Evolutionary conservation across 2,888 invertebrate species (phyloP), one percentile per base, ranked within the genome.

Genomic region (Agrilus mali): DNA sequence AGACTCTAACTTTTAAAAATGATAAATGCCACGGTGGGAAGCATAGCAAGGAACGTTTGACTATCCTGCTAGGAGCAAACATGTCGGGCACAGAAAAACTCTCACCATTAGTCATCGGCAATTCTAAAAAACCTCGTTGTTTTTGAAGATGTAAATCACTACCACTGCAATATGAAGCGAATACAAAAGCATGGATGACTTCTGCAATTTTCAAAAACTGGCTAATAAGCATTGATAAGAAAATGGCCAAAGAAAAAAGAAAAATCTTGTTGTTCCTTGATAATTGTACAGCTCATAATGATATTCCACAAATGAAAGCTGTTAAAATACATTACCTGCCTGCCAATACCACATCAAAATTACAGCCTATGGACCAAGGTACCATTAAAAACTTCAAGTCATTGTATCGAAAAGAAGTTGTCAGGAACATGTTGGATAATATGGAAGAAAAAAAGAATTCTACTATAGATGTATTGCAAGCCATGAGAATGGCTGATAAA

Each of bases 131-230:
- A 47, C 59, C 61, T 5, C 44, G 54, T 42, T 59, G 56, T 50
- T 61, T 61, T 46, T 48, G 61, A 59, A 46, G 51, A n/a, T n/a
- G n/a, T n/a, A n/a, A n/a, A n/a, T n/a, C n/a, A n/a, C n/a, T n/a
- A n/a, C n/a, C n/a, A n/a, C n/a, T n/a, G n/a, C n/a, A n/a, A n/a
- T n/a, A n/a, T n/a, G n/a, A 50, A 42, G 47, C 47, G 37, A 60
- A 60, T 42, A 49, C 42, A 36, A 61, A 49, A 42, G 54, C 59
- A 15, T 60, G 60, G 60, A 63, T 64, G 61, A 63, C 56, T 8
- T 27, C 34, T 13, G 4, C 15, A 42, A 36, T 37, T 32, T 37
- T 32, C 33, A 37, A 36, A 37, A 14, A 42, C 12, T 42, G 10
- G 35, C 32, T 41, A 14, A 8, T 32, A 60, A 48, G 42, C 53